Conservation (phyloP, 2,888 invertebrate species). For the Scaptomyza polygonia region DNA sequence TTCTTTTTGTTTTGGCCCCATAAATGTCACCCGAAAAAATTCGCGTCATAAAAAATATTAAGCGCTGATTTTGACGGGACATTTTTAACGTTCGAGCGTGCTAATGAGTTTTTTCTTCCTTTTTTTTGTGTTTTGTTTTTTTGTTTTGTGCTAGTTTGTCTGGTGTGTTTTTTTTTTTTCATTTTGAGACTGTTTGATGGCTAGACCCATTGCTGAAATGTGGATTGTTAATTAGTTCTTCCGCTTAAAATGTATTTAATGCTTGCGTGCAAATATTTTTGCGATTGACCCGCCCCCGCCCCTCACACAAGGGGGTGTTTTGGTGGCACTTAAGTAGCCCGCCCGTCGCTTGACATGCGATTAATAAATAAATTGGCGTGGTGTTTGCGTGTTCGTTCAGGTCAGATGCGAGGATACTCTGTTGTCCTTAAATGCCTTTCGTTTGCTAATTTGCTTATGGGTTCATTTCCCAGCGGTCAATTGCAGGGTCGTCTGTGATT, state of each 20-base stretch:
- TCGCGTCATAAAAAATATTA: conserved; percentile 73
- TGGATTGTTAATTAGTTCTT: conserved; percentile 75
- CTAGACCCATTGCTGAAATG: conserved; percentile 7
- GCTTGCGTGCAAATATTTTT: conserved; percentile 69
- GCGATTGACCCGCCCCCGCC: conserved; percentile 24
- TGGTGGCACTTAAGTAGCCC: conserved; percentile 18
- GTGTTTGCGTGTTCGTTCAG: conserved; percentile 65
- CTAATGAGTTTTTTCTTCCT: conserved; percentile 64
- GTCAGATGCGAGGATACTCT: conserved; percentile 15
- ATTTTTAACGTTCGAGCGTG: conserved; percentile 79
- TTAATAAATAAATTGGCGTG: conserved; percentile 75
- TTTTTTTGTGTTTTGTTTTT: conserved; percentile 6
- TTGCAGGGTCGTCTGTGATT: conserved; percentile 82
- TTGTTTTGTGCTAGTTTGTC: conserved; percentile 47
- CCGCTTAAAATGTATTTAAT: conserved; percentile 74
- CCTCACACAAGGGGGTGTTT: not conserved
- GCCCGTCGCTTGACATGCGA: conserved; percentile 71
- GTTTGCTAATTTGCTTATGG: conserved; percentile 77
- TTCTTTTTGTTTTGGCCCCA: conserved; percentile 51
- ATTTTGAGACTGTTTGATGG: conserved; percentile 9
- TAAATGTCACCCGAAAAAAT: conserved; percentile 62
- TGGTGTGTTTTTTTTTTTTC: conserved; percentile 24
- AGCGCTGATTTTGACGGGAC: conserved; percentile 79
- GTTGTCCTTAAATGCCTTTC: conserved; percentile 63
- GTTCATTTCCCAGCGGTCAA: conserved; percentile 83